These are phyloP conservation scores for Desmophyllum pertusum DNA, from an alignment of 92 coral and sea anemone genomes.

Conservation along the genomic window DNA sequence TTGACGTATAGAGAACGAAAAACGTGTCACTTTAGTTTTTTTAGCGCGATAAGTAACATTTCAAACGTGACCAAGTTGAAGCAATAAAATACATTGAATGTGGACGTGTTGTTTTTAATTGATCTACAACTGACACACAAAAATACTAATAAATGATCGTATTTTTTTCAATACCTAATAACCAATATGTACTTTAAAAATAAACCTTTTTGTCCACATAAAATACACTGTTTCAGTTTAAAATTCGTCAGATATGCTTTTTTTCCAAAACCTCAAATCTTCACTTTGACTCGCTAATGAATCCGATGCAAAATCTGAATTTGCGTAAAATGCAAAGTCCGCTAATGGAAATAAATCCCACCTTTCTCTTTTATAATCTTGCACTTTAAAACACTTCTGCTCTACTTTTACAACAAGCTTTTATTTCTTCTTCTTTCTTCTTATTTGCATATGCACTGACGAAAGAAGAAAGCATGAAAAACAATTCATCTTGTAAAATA, in stretches of 20 bases:
- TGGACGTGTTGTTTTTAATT: not conserved
- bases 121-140: not conserved
- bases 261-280: not conserved
- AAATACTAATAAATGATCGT: not conserved
- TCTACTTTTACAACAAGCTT: no score
- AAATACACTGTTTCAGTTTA: no score
- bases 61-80: not conserved
- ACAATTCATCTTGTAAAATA: no score
- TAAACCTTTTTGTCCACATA: not conserved
- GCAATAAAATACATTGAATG: not conserved
- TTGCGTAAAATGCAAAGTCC: not conserved
- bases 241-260: not conserved
- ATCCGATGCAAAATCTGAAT: not conserved
- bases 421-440: not conserved
- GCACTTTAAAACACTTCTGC: not conserved
- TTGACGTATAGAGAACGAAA: not conserved
- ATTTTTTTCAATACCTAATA: not conserved
- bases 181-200: no score
- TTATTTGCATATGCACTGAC: not conserved
- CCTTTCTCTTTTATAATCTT: not conserved
- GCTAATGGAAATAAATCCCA: not conserved
- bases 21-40: not conserved
- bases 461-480: not conserved
- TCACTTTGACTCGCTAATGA: not conserved
- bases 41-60: not conserved